These are phyloP conservation scores for Protophormia terraenovae DNA, from an alignment of 2,888 invertebrate species.

Conservation along the genomic window DNA sequence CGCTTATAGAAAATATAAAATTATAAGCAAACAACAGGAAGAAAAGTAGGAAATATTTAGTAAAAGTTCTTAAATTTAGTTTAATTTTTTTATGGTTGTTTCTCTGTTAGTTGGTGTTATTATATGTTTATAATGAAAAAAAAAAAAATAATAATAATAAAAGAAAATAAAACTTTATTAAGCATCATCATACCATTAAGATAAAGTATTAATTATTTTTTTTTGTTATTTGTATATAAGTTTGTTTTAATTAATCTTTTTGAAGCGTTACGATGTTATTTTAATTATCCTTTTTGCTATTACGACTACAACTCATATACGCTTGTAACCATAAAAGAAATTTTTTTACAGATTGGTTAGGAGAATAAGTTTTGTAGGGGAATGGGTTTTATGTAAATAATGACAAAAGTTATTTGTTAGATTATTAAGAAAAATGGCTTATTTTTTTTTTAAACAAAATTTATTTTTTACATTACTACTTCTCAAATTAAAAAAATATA, in stretches of 20 bases:
- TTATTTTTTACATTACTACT: too few relatives aligned
- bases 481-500: too few relatives aligned
- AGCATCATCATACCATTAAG: conserved; percentile 22
- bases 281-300: conserved; percentile 53
- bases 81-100: neutral
- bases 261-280: conserved; percentile 37
- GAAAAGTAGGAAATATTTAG: neutral
- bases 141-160: too few relatives aligned
- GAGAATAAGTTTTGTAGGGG: neutral
- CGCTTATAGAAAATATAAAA: too few relatives aligned
- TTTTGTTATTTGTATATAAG: conserved; percentile 10
- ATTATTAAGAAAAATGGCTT: too few relatives aligned
- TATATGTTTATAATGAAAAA: neutral
- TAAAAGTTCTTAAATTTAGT: conserved; percentile 34
- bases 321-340: neutral
- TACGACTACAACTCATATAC: conserved; percentile 1
- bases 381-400: neutral
- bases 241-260: conserved; percentile 54
- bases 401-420: too few relatives aligned
- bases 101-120: neutral
- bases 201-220: conserved; percentile 1
- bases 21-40: neutral
- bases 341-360: neutral
- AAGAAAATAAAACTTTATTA: conserved; percentile 9
- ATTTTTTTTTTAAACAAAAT: too few relatives aligned